Evolutionary conservation across 2,113 vertebrate genomes (phyloP), one percentile per base, ranked within the genome.

Genomic region (Onychostoma macrolepis): DNA sequence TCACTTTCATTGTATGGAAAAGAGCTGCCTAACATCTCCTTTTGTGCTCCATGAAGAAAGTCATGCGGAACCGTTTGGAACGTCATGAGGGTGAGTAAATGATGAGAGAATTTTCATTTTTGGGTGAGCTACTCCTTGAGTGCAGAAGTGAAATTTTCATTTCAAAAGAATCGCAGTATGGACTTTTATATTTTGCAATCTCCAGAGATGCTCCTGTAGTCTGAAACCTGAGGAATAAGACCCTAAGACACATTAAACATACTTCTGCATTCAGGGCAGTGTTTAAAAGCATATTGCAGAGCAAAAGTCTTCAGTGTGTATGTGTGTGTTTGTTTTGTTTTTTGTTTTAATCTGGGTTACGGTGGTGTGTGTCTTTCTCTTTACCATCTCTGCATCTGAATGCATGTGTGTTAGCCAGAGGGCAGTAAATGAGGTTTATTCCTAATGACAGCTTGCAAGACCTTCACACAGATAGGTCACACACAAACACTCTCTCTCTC

Each of bases 401-500:
- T 85, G 71, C 86, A 69, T 80, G 71, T 43, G 53, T 69, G 26
- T 63, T 81, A 89, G 91, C 93, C 92, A 91, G 92, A 93, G 92
- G 91, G 91, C 86, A 74, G 89, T 88, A 91, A 92, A 92, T 94
- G 90, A 94, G 89, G 93, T 92, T 93, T 90, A 94, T 94, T 90
- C 88, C 36, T 11, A 89, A 90, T 93, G 93, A 94, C 93, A 95
- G 93, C 92, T 92, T 86, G 83, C 77, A 90, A 91, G 91, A 91
- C 89, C 93, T 91, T 90, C 90, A 90, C 91, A 91, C 88, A 90
- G 91, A 90, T 87, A 89, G 93, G 92, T 93, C 92, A 90, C 90
- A 91, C 89, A 91, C 90, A 91, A 45, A 11, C 24, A 30, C 12
- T 5, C 28, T 33, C 13, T 30, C 19, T 38, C 1, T 72, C 33